Percentiles rank a stretch among this genome's conserved stretches.
These are phyloP conservation scores for Lepidocyrtinus sp. DNA, from an alignment of 2,888 invertebrate species.

Conservation along the genomic window DNA sequence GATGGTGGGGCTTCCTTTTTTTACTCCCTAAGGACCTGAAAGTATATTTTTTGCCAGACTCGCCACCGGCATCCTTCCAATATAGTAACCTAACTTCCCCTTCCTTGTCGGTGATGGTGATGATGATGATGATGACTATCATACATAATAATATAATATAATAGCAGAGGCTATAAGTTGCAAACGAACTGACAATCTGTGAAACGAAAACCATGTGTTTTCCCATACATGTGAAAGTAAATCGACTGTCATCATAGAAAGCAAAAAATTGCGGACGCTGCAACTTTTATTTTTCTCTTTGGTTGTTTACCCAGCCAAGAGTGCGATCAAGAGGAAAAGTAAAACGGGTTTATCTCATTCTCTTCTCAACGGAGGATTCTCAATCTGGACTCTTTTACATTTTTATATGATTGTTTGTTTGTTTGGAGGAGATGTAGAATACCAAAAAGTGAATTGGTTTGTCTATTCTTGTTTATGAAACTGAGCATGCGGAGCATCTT, in stretches of 20 bases:
- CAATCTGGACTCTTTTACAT: constrained; percentile 32
- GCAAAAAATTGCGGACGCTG: constrained; percentile 21
- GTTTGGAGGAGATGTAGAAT: neutral
- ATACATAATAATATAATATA: constrained; percentile 38
- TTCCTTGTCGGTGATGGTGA: constrained; percentile 14
- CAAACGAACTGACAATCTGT: constrained; percentile 40
- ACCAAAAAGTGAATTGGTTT: neutral
- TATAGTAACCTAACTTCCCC: neutral
- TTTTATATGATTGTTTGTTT: constrained; percentile 14
- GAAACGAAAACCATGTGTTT: neutral
- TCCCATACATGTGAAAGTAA: neutral
- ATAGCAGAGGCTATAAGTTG: constrained; percentile 8
- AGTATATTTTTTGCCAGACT: constrained; percentile 57
- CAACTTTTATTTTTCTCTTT: neutral
- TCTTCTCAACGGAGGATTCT: constrained; percentile 10
- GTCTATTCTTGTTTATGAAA: neutral
- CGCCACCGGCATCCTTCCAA: constrained; percentile 42
- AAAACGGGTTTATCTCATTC: constrained; percentile 12
- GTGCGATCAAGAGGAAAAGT: constrained; percentile 6
- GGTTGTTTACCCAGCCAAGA: neutral
- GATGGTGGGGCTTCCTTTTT: neutral
- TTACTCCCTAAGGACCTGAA: constrained; percentile 47
- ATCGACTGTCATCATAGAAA: constrained; percentile 19
- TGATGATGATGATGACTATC: constrained; percentile 30
- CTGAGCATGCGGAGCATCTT: neutral